Base-by-base conservation (phyloP, 2,113 vertebrate species). In the Silurus asotus region DNA sequence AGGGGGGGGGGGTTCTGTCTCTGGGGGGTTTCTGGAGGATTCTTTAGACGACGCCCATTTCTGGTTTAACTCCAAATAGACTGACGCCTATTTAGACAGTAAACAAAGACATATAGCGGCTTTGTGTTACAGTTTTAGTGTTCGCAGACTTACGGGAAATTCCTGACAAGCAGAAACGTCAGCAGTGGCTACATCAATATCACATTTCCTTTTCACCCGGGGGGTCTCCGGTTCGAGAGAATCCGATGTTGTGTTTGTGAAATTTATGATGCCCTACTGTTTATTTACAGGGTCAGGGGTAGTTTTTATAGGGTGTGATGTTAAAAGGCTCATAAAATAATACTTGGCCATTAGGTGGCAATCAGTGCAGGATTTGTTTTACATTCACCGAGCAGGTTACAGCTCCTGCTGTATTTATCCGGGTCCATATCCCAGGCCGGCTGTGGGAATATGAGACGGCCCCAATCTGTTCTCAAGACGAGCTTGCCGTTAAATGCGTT, bases 271-370 rank as follows among this genome's bases (percentile, higher is more conserved):
- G 76, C 55, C 6, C n/a, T 58, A 79, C 58, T 58, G 76, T 45
- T 61, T 37, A 37, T 37, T 37, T 37, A 37, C 37, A 37, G 37
- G 37, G 37, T 37, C 37, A 37, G 37, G 37, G 37, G 37, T 37
- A 37, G 37, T 37, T 37, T 37, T 83, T 58, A 72, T 72, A 59
- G 19, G 25, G 28, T 28, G 62, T 53, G 15, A 14, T 28, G 59
- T 17, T 45, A 5, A 45, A 61, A 80, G 77, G 25, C 13, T 84
- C 55, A 65, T 51, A 37, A 76, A 61, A 79, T 77, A 81, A 64
- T 37, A 55, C 65, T 59, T 55, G 59, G n/a, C 74, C 81, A 85
- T 87, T 89, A 82, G 79, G 56, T 82, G n/a, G 48, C 64, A 65
- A 85, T 82, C 58, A 74, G 62, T 25, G 13, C 10, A 6, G 62